Base-by-base conservation (phyloP, 2,113 vertebrate species). In the Myxocyprinus asiaticus region DNA sequence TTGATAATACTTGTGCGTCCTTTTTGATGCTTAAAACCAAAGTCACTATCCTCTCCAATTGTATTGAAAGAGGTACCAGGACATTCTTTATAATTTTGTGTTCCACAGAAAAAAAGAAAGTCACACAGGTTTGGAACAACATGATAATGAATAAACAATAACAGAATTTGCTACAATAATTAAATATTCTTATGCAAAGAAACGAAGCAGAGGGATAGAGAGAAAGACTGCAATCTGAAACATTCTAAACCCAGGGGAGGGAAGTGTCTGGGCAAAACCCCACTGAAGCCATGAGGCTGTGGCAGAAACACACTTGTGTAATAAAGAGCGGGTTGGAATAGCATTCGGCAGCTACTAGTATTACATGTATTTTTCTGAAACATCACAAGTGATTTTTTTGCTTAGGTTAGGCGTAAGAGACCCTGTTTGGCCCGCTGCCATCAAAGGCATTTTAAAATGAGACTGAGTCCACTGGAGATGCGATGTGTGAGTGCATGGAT, bases 371-470 rank as follows among this genome's bases (percentile, higher is more conserved):
- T 71, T 61, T 64, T n/a, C 47, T 76, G n/a, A 83, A 80, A 79
- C 65, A 50, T 79, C 66, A 76, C 67, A 51, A 71, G 72, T 50
- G 53, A 83, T 79, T 76, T 71, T n/a, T 63, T 53, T 11, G 42
- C 77, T 59, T 51, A 33, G 22, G 64, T 55, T 79, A 68, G 51
- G 17, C 59, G 42, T 74, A 43, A 72, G 67, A 80, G 63, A 76
- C 56, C n/a, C 9, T 48, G 62, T 51, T 77, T 85, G 80, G 48
- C 78, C 33, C 43, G 9, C 10, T 58, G 66, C 83, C 80, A 77
- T 44, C 17, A 66, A 63, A 55, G 58, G 67, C 68, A 82, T 79
- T 81, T 79, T 62, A 67, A 77, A 85, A 78, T 73, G 55, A 78
- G 70, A 53, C 50, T 33, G 5, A 10, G 55, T 56, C 33, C 51